Base-by-base conservation (phyloP, 1,140 invertebrate species). In the Lasioglossum baleicum region DNA sequence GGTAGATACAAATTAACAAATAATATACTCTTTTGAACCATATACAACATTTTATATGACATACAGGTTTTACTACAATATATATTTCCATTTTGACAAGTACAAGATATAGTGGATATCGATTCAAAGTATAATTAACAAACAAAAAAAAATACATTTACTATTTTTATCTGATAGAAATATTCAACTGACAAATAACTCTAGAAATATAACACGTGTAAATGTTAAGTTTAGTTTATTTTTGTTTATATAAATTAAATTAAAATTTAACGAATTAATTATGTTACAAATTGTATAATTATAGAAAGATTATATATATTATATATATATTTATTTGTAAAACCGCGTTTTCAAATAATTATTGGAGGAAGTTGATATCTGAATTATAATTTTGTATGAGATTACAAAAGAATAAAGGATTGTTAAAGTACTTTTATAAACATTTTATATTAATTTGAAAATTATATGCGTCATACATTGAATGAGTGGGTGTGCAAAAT, bases 371-470 rank as follows among this genome's bases (percentile, higher is more conserved):
- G 20, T 58, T 40, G 22, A 40, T 42, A 71, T 20, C 7, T 22
- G 11, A 56, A 17, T 63, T 35, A 44, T 60, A n/a, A 60, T 71
- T 71, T 60, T 60, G 26, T 71, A 71, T 7, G 42, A 61, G 0
- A 44, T 61, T 61, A n/a, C 7, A 64, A 78, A 58, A 15, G 42
- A 73, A 56, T n/a, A 56, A 79, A 6, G 60, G 22, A 74, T 65
- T 65, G 51, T 73, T 74, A 15, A 42, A 63, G 26, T 58, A 15
- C 5, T 56, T 73, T 53, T 64, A n/a, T 40, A 31, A 79, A 63
- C 63, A 56, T n/a, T 22, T 56, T 74, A 73, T 6, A 64, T 53
- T 65, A 20, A 48, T 35, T 65, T 65, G 22, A 53, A 35, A 35
- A 63, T 74, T 20, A 40, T 74, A n/a, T 64, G 13, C 20, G 7